phyloP scores from a whole-genome alignment of 1,140 invertebrate genomes.

The Aradophagus sp. region DNA sequence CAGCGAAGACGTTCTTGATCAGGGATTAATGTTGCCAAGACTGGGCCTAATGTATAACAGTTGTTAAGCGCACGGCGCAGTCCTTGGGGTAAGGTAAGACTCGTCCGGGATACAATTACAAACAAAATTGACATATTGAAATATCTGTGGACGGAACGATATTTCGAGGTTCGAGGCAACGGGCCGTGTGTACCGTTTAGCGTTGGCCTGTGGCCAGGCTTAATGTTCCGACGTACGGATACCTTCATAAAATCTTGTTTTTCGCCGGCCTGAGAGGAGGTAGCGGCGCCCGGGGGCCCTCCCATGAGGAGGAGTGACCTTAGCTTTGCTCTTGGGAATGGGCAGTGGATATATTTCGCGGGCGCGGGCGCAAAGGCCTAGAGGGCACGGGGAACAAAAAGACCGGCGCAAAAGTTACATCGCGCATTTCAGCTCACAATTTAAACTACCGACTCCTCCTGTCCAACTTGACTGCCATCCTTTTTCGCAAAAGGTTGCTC shows the following conservation, averaged over 20 bases:
- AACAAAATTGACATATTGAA: conserved; percentile 51
- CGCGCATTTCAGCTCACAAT: conserved; percentile 47
- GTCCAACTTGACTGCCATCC: conserved; percentile 38
- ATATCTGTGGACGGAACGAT: conserved; percentile 40
- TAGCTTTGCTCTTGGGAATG: conserved; percentile 71
- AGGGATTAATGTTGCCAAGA: not conserved
- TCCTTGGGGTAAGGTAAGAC: too few relatives aligned
- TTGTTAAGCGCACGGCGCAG: too few relatives aligned
- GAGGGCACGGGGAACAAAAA: conserved; percentile 38
- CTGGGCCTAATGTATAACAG: not conserved
- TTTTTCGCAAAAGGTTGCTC: too few relatives aligned
- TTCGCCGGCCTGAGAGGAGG: conserved; percentile 63
- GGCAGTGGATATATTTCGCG: conserved; percentile 61
- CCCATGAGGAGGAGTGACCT: conserved; percentile 74
- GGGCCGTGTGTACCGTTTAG: conserved; percentile 50
- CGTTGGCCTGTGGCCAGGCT: conserved; percentile 45
- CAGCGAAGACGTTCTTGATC: not conserved
- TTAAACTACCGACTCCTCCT: conserved; percentile 51
- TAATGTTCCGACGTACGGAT: conserved; percentile 55
- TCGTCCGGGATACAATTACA: conserved; percentile 22
- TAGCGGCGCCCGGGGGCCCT: conserved; percentile 73
- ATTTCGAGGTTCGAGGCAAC: conserved; percentile 40
- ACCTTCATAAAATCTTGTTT: conserved; percentile 66
- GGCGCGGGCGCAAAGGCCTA: conserved; percentile 56
- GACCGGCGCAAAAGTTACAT: conserved; percentile 33